A percentile compares a stretch with the other conserved stretches of the same genome.
Evolutionary conservation across 2,113 vertebrate species (phyloP).

Genomic region (Nannospalax galili): DNA sequence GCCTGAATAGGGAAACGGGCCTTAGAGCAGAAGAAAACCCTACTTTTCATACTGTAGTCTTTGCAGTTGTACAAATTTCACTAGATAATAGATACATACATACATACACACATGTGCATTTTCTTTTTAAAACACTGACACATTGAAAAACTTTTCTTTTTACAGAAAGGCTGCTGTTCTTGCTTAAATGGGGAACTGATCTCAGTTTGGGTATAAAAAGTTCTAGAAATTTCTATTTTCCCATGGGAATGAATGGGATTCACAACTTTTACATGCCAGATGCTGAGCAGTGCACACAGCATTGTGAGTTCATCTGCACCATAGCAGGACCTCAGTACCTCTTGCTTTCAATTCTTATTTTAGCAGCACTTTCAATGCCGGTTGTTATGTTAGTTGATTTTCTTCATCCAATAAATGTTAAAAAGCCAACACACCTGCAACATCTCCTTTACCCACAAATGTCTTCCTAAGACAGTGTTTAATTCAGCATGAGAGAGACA

Average conservation of each 20-base stretch:
- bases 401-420: neutral
- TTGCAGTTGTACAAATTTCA: neutral
- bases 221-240: neutral
- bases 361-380: neutral
- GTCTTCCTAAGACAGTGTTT: constrained; percentile 12
- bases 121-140: constrained; percentile 6
- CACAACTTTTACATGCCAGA: neutral
- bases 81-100: neutral
- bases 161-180: neutral
- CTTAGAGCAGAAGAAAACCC: neutral
- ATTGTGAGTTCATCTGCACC: neutral
- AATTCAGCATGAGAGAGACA: neutral
- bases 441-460: neutral
- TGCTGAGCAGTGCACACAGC: neutral
- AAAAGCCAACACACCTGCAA: neutral
- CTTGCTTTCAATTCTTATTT: neutral
- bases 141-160: neutral
- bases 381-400: neutral
- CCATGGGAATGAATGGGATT: rapidly evolving
- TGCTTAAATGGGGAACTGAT: neutral
- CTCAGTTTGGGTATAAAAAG: neutral
- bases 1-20: neutral
- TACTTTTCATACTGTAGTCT: neutral
- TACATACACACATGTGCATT: neutral
- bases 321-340: neutral